A percentile compares a stretch with the other conserved stretches of the same genome.
These are phyloP conservation scores for Malurus alboscapulatus DNA, from an alignment of 2,113 vertebrate species.

Conservation along the genomic window DNA sequence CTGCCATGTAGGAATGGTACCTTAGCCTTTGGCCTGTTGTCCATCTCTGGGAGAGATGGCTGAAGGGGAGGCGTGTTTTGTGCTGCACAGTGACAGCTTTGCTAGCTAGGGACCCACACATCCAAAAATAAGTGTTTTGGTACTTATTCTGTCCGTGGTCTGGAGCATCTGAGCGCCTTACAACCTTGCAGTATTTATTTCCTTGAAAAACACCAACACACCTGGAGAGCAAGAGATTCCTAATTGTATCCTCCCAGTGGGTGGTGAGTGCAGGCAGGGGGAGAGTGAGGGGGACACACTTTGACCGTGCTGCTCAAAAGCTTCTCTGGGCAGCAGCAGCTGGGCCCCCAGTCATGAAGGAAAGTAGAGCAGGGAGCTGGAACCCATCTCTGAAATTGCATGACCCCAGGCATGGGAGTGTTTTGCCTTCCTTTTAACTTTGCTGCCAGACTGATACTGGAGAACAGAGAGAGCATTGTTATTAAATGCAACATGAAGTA, in stretches of 20 bases:
- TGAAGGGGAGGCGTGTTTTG: not conserved
- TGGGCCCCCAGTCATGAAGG: not conserved
- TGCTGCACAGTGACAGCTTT: not conserved
- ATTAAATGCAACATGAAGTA: slow-evolving; percentile 9
- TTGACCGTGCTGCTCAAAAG: not conserved
- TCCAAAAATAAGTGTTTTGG: not conserved
- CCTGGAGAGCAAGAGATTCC: not conserved
- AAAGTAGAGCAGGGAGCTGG: not conserved
- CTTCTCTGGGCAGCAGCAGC: not conserved
- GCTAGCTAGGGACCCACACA: not conserved
- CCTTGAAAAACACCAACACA: not conserved
- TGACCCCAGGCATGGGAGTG: not conserved
- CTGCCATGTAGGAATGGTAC: not conserved
- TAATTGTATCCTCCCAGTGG: not conserved
- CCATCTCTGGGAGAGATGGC: not conserved
- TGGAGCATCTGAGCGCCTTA: not conserved
- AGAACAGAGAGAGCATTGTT: not conserved
- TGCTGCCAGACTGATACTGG: not conserved
- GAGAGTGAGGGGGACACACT: not conserved
- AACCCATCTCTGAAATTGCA: not conserved
- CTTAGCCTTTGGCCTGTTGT: not conserved
- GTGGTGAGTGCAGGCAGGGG: not conserved
- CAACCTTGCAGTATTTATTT: not conserved
- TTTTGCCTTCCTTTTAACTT: slow-evolving; percentile 21
- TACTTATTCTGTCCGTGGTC: not conserved